phyloP scores from a whole-genome alignment of 2,888 invertebrate species.

The Fragum whitleyi region DNA sequence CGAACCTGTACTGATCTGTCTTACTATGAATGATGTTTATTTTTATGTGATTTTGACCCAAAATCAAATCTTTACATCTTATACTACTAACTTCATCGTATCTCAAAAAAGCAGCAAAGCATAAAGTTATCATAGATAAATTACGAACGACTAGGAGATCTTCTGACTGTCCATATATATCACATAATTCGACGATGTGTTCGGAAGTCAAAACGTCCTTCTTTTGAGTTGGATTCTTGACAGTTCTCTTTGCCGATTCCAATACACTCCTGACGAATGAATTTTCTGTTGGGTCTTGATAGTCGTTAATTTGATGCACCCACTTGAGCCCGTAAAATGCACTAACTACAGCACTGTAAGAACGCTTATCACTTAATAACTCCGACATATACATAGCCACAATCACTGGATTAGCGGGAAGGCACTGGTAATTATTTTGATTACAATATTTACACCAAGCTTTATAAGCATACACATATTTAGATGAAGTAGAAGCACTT shows the following conservation, averaged over 20 bases:
- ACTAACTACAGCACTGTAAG: constrained; percentile 28
- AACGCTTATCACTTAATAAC: constrained; percentile 29
- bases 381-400: constrained; percentile 48
- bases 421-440: constrained; percentile 20
- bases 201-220: constrained; percentile 52
- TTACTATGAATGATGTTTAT: constrained; percentile 54
- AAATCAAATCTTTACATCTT: constrained; percentile 41
- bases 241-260: constrained; percentile 45
- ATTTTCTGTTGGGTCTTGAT: constrained; percentile 54
- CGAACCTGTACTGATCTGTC: constrained; percentile 58
- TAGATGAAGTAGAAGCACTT: constrained; percentile 37
- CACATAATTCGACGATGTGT: constrained; percentile 34
- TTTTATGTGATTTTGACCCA: constrained; percentile 38
- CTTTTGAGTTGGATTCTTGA: constrained; percentile 34
- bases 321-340: constrained; percentile 47
- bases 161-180: constrained; percentile 12
- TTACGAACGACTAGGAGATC: constrained; percentile 43
- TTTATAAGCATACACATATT: constrained; percentile 44
- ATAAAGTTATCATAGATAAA: constrained; percentile 29
- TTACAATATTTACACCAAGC: constrained; percentile 38
- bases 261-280: constrained; percentile 50
- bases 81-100: constrained; percentile 20
- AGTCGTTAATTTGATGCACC: constrained; percentile 34
- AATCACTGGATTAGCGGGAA: constrained; percentile 46
- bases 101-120: constrained; percentile 22